Evolutionary conservation across 2,113 vertebrate species (phyloP).

Genomic region (Erinaceus europaeus): DNA sequence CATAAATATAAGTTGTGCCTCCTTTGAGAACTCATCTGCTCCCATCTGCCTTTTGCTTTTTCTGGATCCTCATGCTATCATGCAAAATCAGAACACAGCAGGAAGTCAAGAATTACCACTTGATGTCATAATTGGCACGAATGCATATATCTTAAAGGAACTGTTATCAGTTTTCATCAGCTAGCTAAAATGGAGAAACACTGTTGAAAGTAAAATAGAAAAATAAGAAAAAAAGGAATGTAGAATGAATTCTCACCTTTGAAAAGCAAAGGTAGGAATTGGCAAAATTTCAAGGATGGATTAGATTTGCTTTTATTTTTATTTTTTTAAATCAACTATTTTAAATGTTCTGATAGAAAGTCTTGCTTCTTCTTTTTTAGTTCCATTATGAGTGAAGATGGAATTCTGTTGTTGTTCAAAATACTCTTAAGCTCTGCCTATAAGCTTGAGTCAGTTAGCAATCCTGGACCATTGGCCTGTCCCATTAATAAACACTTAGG

Average conservation of each 20-base stretch:
- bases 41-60: background rate
- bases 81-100: background rate
- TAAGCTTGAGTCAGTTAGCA: background rate
- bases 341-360: constrained; percentile 9
- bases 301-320: background rate
- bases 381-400: background rate
- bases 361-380: background rate
- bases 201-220: background rate
- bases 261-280: background rate
- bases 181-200: background rate
- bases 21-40: background rate
- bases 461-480: background rate
- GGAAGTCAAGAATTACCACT: background rate
- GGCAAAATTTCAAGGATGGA: constrained; percentile 30
- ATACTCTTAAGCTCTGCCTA: background rate
- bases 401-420: constrained; percentile 25
- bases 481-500: background rate
- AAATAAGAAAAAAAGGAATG: background rate
- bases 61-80: background rate
- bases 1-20: background rate
- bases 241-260: constrained; percentile 11
- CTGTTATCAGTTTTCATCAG: background rate
- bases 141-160: background rate
- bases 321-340: background rate
- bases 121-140: background rate